phyloP scores from a whole-genome alignment of 2,797 vertebrate species.

The Vespertilio murinus region DNA sequence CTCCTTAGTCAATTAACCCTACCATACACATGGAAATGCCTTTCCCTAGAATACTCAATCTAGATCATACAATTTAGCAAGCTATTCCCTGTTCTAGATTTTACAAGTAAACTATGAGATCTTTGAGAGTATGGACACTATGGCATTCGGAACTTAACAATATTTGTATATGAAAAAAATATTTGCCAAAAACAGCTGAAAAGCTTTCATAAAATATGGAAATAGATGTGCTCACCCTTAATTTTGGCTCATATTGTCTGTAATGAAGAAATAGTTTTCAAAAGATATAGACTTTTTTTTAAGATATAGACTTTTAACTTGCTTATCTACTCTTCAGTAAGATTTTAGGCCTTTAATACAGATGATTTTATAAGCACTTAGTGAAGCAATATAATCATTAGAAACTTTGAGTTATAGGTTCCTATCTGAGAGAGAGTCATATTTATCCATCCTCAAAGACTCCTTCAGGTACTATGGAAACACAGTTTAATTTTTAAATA shows the following conservation, averaged over 20 bases:
- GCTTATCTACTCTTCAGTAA: background rate
- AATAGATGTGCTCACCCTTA: background rate
- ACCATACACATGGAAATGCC: accelerated
- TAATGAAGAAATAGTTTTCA: background rate
- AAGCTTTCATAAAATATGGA: background rate
- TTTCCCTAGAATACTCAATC: background rate
- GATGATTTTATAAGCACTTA: background rate
- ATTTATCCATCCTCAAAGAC: background rate
- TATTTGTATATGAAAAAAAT: background rate
- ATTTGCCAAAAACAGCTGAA: background rate
- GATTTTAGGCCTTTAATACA: too few relatives aligned
- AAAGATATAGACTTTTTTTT: background rate
- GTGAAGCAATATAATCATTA: background rate
- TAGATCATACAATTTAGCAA: background rate
- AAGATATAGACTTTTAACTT: background rate
- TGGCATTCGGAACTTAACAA: background rate
- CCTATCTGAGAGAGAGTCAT: background rate
- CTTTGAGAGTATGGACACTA: accelerated
- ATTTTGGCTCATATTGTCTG: background rate
- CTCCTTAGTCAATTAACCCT: background rate
- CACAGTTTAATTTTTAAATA: background rate
- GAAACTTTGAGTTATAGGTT: background rate
- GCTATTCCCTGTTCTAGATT: background rate
- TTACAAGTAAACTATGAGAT: background rate
- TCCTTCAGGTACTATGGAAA: background rate